Percentiles rank a stretch among this genome's conserved stretches.
phyloP scores from a whole-genome alignment of 2,113 vertebrate species.

The Cariama cristata region DNA sequence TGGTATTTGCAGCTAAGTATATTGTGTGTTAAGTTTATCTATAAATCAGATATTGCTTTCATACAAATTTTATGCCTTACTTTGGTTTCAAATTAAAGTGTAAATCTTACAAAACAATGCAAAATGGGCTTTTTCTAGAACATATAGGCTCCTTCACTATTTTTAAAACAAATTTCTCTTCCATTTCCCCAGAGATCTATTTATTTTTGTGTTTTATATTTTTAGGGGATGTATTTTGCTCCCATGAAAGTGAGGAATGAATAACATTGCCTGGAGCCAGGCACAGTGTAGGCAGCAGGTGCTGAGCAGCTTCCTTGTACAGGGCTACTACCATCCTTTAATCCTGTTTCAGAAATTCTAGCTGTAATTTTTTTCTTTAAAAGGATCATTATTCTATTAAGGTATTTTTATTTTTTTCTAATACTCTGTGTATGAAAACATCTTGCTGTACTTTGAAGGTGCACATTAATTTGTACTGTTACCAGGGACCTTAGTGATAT shows the following conservation, averaged over 20 bases:
- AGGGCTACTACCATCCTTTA: constrained; percentile 7
- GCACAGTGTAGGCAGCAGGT: constrained; percentile 60
- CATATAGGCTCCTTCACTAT: constrained; percentile 4
- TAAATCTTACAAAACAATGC: constrained; percentile 63
- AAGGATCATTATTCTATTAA: constrained; percentile 15
- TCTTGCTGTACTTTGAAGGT: constrained; percentile 4
- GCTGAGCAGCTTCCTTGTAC: constrained; percentile 7
- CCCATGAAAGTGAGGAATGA: constrained; percentile 48
- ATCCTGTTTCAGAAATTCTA: constrained; percentile 31
- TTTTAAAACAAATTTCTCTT: constrained; percentile 59
- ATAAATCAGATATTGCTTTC: constrained; percentile 66
- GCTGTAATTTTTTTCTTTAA: background rate
- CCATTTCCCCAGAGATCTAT: constrained; percentile 22
- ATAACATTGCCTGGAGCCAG: constrained; percentile 57
- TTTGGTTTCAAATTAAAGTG: constrained; percentile 63
- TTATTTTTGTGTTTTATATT: constrained; percentile 67
- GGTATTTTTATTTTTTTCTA: background rate
- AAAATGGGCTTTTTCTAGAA: constrained; percentile 44
- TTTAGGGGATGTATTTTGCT: constrained; percentile 58
- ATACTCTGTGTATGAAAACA: background rate
- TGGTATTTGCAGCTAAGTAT: constrained; percentile 45
- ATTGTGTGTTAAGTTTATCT: constrained; percentile 47
- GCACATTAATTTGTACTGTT: constrained; percentile 2
- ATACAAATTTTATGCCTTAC: constrained; percentile 52
- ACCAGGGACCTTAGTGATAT: background rate